phyloP scores from a whole-genome alignment of 2,113 vertebrate genomes.

The Gallinago media region DNA sequence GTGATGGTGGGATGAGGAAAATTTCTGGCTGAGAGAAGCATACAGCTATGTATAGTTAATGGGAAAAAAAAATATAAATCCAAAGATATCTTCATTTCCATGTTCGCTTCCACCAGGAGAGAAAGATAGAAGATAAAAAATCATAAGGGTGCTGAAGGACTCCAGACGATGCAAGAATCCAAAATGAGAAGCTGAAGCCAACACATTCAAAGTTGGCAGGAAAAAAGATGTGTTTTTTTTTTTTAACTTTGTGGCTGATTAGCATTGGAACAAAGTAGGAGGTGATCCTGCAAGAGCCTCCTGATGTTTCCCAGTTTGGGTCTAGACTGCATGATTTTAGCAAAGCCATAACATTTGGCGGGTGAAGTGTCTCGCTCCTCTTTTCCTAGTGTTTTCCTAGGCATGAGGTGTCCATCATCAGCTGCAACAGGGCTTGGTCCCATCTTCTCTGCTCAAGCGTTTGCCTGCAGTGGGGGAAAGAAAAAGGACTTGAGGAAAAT shows the following conservation, averaged over 20 bases:
- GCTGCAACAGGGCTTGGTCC: not conserved
- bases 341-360: fast-evolving
- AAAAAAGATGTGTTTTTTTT: not conserved
- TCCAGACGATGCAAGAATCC: not conserved
- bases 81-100: not conserved
- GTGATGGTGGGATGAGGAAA: not conserved
- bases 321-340: not conserved
- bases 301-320: not conserved
- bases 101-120: not conserved
- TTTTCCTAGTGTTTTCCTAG: not conserved
- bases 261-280: not conserved
- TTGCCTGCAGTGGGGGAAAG: not conserved
- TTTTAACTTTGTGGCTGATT: not conserved
- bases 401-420: not conserved
- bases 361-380: not conserved
- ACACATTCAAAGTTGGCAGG: not conserved
- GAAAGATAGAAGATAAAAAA: not conserved
- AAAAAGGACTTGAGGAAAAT: not conserved
- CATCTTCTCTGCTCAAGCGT: not conserved
- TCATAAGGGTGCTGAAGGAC: not conserved
- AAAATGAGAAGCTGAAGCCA: not conserved
- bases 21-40: not conserved
- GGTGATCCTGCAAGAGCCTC: not conserved
- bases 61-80: not conserved
- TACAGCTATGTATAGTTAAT: not conserved